A percentile compares a stretch with the other conserved stretches of the same genome.
Evolutionary conservation across 2,113 vertebrate species (phyloP).

Genomic region (Chloroceryle aenea): DNA sequence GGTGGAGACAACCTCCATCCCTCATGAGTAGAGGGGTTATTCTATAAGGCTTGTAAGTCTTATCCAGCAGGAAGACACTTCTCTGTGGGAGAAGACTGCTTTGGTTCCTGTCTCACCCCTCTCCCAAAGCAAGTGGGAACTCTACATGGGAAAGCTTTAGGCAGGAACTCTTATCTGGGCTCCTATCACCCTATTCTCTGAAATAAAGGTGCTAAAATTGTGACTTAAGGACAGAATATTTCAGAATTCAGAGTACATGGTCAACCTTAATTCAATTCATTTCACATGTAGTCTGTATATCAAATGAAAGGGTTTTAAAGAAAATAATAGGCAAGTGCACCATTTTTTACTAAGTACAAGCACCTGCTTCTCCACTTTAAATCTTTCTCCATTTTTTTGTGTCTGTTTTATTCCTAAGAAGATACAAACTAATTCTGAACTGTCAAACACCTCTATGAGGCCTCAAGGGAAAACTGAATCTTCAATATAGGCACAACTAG

Average conservation of each 20-base stretch:
- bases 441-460: neutral
- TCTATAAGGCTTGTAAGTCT: neutral
- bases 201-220: neutral
- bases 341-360: neutral
- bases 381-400: neutral
- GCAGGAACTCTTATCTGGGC: neutral
- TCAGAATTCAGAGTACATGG: neutral
- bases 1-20: neutral
- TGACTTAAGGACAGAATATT: neutral
- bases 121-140: neutral
- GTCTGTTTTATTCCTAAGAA: neutral
- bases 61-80: neutral
- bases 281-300: neutral
- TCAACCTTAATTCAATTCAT: neutral
- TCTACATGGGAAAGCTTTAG: neutral
- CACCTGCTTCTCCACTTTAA: neutral
- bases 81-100: accelerated
- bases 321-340: neutral
- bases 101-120: neutral
- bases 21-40: neutral
- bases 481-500: neutral
- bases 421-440: neutral
- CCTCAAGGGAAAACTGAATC: neutral
- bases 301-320: neutral
- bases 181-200: neutral